Evolutionary conservation across 2,113 vertebrate species (phyloP).

Genomic region (Calypte anna): DNA sequence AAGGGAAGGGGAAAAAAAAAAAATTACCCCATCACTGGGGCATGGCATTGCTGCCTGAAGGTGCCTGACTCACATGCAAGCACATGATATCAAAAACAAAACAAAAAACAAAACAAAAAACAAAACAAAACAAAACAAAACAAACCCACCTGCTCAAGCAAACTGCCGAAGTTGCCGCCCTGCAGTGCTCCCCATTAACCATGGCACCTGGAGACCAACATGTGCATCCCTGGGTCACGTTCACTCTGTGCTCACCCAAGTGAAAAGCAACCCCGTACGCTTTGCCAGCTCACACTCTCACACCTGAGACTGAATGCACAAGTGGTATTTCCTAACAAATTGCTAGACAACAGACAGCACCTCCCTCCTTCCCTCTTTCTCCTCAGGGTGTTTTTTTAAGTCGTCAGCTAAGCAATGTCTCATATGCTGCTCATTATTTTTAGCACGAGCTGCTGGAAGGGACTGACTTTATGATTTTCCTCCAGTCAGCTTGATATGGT

Average conservation of each 20-base stretch:
- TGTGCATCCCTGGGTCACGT: rapidly evolving
- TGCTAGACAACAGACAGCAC: neutral
- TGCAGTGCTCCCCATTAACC: rapidly evolving
- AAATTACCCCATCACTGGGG: neutral
- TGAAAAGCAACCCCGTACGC: neutral
- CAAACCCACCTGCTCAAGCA: neutral
- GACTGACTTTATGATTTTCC: neutral
- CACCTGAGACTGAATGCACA: neutral
- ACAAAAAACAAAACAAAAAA: neutral
- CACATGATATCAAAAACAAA: neutral
- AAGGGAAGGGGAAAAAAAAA: neutral
- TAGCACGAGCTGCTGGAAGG: neutral
- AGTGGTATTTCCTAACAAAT: neutral
- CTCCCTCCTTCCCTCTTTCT: neutral
- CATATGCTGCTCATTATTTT: neutral
- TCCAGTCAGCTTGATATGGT: rapidly evolving
- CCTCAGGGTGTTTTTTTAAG: neutral
- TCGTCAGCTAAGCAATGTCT: neutral
- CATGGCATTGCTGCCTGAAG: neutral
- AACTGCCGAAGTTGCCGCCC: neutral
- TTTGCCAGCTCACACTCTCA: neutral
- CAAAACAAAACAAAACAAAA: neutral
- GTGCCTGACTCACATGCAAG: neutral
- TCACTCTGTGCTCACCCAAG: rapidly evolving
- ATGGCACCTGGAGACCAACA: neutral